Evolutionary conservation across 2,888 invertebrate genomes (phyloP), one percentile per base, ranked within the genome.

Genomic region (Alentia gelatinosa): DNA sequence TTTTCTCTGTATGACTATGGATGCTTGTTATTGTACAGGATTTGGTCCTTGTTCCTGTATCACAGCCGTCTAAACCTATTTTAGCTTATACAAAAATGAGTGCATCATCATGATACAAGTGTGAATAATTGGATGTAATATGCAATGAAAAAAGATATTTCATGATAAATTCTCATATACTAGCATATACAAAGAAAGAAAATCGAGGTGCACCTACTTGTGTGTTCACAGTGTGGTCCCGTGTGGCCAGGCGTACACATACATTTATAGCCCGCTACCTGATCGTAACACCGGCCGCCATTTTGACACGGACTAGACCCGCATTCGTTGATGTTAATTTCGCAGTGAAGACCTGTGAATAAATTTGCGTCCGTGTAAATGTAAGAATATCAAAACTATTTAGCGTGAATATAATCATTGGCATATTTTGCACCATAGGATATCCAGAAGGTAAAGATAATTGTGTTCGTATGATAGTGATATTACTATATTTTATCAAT

Each of bases 241-340:
- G 90, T 40, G 68, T 63, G 68, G 23, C 84, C 63, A 0, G 84
- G 90, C 19, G 68, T 79, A 86, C 90, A 90, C 47, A 90, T 50
- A 39, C 90, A 90, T 42, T 90, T 84, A 40, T 84, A 90, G 15
- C 90, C 86, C 7, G 90, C 90, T 1, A 90, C 63, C 63, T 39
- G 83, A 86, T 90, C 90, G 19, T 74, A 47, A 86, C 90, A 90
- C n/a, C 63, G 68, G 26, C 84, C 83, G 0, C 90, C 90, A 50
- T 90, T 83, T 30, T 90, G 84, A 63, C 90, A 90, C 19, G 90
- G 90, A 26, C 30, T 74, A 63, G 63, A 63, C 19, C 50, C 90
- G 35, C 90, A 90, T 63, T 90, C 90, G 63, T 90, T 90, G 35
- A 90, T 90, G 50, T 90, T 86, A 15, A 86, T 86, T 40, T 90